phyloP scores from a whole-genome alignment of 2,113 vertebrate species.

The Phylloscopus trochilus region DNA sequence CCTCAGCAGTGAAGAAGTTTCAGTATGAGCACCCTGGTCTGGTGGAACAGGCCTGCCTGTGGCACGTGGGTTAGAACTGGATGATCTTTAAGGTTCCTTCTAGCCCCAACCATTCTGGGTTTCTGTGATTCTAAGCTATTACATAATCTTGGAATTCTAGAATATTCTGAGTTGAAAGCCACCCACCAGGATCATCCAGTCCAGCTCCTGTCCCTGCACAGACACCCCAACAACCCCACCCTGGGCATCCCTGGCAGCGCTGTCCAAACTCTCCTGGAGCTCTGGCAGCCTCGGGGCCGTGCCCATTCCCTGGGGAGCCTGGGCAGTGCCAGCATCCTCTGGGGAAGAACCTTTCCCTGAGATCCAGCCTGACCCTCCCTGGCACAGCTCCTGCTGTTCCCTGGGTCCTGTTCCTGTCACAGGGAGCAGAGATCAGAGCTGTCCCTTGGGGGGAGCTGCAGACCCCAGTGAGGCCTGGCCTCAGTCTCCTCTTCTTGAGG shows the following conservation, averaged over 20 bases:
- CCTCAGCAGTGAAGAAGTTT: not conserved
- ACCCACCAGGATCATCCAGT: fast-evolving
- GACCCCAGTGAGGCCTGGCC: not conserved
- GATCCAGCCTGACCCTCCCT: fast-evolving
- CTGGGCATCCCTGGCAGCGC: fast-evolving
- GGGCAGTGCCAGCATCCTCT: not conserved
- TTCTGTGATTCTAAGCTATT: not conserved
- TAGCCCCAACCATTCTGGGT: not conserved
- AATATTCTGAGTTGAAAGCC: not conserved
- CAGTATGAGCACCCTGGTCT: not conserved
- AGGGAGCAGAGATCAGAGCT: fast-evolving
- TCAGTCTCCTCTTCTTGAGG: not conserved
- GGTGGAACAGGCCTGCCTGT: not conserved
- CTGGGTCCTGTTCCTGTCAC: not conserved
- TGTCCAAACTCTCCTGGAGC: not conserved
- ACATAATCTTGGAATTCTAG: not conserved
- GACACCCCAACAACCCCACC: not conserved
- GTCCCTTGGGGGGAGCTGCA: not conserved
- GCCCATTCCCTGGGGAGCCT: not conserved
- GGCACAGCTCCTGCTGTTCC: fast-evolving
- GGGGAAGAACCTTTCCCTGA: not conserved
- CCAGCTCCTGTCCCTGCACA: not conserved
- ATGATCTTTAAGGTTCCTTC: not conserved
- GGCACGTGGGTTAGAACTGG: not conserved
- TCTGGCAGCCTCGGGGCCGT: not conserved